phyloP scores from a whole-genome alignment of 35 echinoderm and acorn worm species.

The Holothuria glaberrima region DNA sequence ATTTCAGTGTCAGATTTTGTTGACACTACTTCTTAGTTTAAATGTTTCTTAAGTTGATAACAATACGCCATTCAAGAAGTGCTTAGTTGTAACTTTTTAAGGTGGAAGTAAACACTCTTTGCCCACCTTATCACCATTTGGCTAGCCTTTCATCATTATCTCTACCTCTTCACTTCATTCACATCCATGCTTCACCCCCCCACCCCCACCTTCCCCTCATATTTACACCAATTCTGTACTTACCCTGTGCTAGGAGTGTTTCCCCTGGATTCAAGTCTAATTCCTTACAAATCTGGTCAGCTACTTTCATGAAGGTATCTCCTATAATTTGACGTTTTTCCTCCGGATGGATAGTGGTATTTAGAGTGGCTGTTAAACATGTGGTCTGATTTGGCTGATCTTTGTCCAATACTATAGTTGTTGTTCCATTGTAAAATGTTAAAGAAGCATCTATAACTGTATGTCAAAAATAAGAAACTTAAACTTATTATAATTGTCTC shows the following conservation, averaged over 20 bases:
- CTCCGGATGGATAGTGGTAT: conserved; percentile 81
- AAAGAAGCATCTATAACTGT: conserved; percentile 85
- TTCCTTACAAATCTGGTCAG: conserved; percentile 90
- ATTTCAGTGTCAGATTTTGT: too few species aligned
- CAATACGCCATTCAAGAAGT: too few species aligned
- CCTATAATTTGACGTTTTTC: conserved; percentile 90
- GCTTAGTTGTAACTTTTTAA: too few species aligned
- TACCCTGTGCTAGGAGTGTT: conserved; percentile 90
- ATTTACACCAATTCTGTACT: not conserved
- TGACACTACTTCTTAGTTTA: too few species aligned
- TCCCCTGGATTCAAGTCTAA: conserved; percentile 83
- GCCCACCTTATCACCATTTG: too few species aligned
- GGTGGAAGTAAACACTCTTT: too few species aligned
- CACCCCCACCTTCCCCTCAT: not conserved
- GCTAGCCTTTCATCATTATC: too few species aligned
- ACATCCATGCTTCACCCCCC: too few species aligned
- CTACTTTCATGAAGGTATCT: conserved; percentile 89
- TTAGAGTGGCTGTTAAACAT: conserved; percentile 79
- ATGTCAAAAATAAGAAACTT: not conserved
- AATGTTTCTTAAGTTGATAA: too few species aligned
- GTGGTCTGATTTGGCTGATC: conserved; percentile 73
- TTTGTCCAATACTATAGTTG: conserved; percentile 72
- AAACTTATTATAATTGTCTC: too few species aligned
- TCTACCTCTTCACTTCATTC: too few species aligned
- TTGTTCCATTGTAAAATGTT: conserved; percentile 88